These are phyloP conservation scores for Melanotaenia boesemani DNA, from an alignment of 2,797 vertebrate species.

Conservation along the genomic window DNA sequence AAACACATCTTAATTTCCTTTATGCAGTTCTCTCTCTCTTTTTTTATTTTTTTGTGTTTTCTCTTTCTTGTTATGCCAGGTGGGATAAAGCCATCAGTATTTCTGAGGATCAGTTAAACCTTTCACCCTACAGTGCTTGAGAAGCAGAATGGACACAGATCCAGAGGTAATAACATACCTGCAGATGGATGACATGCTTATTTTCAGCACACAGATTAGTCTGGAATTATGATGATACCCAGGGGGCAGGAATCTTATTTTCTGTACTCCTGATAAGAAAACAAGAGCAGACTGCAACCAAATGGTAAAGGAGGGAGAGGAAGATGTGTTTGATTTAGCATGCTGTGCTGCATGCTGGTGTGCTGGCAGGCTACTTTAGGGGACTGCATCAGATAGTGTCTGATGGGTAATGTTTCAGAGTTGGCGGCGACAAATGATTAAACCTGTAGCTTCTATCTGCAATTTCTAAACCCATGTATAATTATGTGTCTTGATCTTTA, in stretches of 20 bases:
- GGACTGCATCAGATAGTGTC: slow-evolving; percentile 58
- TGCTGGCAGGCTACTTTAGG: slow-evolving; percentile 63
- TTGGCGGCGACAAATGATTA: slow-evolving; percentile 41
- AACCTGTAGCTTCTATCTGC: slow-evolving; percentile 34
- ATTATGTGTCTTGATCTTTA: slow-evolving; percentile 25
- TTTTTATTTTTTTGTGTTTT: slow-evolving; percentile 12
- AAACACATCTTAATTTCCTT: slow-evolving; percentile 53
- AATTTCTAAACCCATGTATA: slow-evolving; percentile 45
- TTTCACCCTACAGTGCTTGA: slow-evolving; percentile 50
- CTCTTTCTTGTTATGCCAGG: slow-evolving; percentile 22
- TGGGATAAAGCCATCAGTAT: slow-evolving; percentile 41
- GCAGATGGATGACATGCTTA: slow-evolving; percentile 62
- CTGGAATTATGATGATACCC: slow-evolving; percentile 79
- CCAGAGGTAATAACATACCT: slow-evolving; percentile 64
- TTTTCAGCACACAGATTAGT: slow-evolving; percentile 76
- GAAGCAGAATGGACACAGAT: slow-evolving; percentile 54
- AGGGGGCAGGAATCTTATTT: slow-evolving; percentile 79
- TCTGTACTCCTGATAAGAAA: slow-evolving; percentile 77
- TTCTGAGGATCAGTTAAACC: slow-evolving; percentile 71
- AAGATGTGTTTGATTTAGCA: slow-evolving; percentile 64
- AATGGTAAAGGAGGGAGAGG: slow-evolving; percentile 41
- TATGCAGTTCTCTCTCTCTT: slow-evolving; percentile 12
- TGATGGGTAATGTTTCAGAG: slow-evolving; percentile 54
- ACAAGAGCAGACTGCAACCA: slow-evolving; percentile 67
- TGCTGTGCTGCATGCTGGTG: slow-evolving; percentile 58